A percentile compares a stretch with the other conserved stretches of the same genome.
phyloP scores from a whole-genome alignment of 2,888 invertebrate species.

The Sphinx pinastri region DNA sequence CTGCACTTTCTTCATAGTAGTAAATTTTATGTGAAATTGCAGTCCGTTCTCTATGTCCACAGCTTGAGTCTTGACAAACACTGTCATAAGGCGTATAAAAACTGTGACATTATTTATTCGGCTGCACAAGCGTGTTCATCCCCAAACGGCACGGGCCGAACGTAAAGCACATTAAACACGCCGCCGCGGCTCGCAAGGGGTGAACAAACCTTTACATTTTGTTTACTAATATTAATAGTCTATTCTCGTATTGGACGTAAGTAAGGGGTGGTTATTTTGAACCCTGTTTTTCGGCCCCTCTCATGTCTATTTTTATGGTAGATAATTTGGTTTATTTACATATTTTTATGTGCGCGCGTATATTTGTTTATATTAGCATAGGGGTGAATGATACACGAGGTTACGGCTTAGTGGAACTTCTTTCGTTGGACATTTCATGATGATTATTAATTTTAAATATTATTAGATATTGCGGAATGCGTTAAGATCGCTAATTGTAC shows the following conservation, averaged over 20 bases:
- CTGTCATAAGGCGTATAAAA: neutral
- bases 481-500: no score
- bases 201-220: constrained; percentile 18
- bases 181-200: neutral
- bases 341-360: constrained; percentile 10
- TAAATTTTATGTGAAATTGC: no score
- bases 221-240: constrained; percentile 20
- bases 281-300: neutral
- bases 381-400: neutral
- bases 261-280: neutral
- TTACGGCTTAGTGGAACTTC: neutral
- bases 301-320: constrained; percentile 13
- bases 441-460: no score
- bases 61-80: constrained; percentile 6
- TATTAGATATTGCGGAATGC: no score
- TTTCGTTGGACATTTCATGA: neutral
- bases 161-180: constrained; percentile 5
- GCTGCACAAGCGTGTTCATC: constrained; percentile 2
- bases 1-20: no score
- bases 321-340: constrained; percentile 17
- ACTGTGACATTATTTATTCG: constrained; percentile 10
- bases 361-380: neutral
- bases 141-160: constrained; percentile 1
- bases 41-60: no score
- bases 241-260: constrained; percentile 18